phyloP scores from a whole-genome alignment of 2,113 vertebrate species.

The Carettochelys insculpta region DNA sequence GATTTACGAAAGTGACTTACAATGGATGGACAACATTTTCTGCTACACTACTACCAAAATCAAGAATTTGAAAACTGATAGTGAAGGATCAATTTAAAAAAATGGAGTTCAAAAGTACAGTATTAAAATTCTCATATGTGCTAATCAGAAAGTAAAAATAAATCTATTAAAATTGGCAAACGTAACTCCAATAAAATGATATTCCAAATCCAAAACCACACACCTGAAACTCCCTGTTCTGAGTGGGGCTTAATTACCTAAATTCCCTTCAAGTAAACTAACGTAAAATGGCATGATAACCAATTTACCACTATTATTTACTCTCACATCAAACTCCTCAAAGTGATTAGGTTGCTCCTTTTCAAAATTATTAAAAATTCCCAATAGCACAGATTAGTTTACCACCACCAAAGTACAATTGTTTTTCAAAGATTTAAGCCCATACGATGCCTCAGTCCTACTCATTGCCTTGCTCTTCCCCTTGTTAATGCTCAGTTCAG shows the following conservation, averaged over 20 bases:
- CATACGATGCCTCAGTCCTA: background rate
- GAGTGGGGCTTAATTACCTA: background rate
- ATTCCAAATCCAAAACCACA: background rate
- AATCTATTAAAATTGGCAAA: background rate
- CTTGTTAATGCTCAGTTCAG: too few relatives aligned
- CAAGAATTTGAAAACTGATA: background rate
- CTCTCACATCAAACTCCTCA: conserved; percentile 29
- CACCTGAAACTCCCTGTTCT: background rate
- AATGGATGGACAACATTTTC: background rate
- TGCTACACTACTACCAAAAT: background rate
- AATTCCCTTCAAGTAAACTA: conserved; percentile 10
- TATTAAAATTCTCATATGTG: background rate
- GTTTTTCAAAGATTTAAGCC: background rate
- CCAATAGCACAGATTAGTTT: background rate
- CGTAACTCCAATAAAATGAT: background rate
- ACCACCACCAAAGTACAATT: background rate
- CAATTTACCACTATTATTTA: background rate
- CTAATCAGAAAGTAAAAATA: background rate
- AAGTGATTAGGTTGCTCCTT: conserved; percentile 7
- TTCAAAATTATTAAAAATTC: background rate
- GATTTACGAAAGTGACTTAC: background rate
- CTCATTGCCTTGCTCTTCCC: too few relatives aligned
- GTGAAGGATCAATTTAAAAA: background rate
- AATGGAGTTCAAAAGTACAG: background rate
- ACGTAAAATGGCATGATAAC: conserved; percentile 16